Evolutionary conservation across 2,797 vertebrate genomes (phyloP).

Genomic region (Dromococcyx pavoninus): DNA sequence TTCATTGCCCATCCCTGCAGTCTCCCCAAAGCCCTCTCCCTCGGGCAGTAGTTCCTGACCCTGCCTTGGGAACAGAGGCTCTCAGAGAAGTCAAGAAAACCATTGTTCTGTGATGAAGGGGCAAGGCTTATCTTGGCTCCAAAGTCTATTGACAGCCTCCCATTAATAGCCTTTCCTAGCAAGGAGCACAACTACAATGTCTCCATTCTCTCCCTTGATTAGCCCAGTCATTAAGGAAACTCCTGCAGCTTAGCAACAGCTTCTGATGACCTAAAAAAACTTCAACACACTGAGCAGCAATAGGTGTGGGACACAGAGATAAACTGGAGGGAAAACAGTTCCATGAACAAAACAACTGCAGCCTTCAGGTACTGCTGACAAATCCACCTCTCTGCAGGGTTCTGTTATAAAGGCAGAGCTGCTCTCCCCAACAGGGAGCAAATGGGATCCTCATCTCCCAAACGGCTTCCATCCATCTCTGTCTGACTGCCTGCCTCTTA

Average conservation of each 20-base stretch:
- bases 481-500: neutral
- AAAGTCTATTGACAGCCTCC: neutral
- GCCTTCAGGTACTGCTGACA: neutral
- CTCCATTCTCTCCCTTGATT: slow-evolving; percentile 20
- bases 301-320: neutral
- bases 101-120: neutral
- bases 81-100: neutral
- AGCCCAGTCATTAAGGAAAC: neutral
- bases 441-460: neutral
- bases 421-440: neutral
- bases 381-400: too few species aligned
- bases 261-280: slow-evolving; percentile 53
- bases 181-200: neutral
- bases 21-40: neutral
- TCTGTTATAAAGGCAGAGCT: neutral
- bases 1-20: neutral
- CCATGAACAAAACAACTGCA: neutral
- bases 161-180: neutral
- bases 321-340: neutral
- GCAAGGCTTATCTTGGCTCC: neutral
- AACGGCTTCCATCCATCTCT: accelerated
- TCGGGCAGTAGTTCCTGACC: neutral
- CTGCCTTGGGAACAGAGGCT: neutral
- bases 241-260: slow-evolving; percentile 50
- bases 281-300: neutral